These are phyloP conservation scores for Lycopodina hypogea DNA, from an alignment of 37 sponge, comb jelly and placozoan species.

Conservation along the genomic window DNA sequence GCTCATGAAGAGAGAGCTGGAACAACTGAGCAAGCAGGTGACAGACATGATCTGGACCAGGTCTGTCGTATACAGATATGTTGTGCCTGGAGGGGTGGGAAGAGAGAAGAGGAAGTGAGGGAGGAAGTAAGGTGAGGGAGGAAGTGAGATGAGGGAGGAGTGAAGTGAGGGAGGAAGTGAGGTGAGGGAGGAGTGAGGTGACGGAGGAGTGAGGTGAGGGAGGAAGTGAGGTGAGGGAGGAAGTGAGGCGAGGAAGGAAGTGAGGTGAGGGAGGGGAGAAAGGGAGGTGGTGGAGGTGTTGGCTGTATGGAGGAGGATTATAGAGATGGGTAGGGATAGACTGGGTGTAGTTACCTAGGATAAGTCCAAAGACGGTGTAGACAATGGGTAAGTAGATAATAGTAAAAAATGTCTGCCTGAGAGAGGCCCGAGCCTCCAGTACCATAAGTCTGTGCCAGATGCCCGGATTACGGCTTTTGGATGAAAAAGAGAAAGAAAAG, in stretches of 20 bases:
- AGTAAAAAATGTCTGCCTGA: conserved; percentile 56
- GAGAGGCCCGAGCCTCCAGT: conserved; percentile 68
- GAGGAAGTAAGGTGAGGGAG: conserved; percentile 2
- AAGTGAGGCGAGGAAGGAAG: not conserved
- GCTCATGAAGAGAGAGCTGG: conserved; percentile 80
- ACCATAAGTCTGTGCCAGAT: conserved; percentile 62
- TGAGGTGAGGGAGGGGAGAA: not conserved
- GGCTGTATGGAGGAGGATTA: too few relatives aligned
- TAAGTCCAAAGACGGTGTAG: conserved; percentile 53
- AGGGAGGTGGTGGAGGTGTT: not conserved
- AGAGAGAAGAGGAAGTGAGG: conserved; percentile 6
- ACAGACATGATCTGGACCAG: conserved; percentile 63
- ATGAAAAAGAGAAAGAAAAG: too few relatives aligned
- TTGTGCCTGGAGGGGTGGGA: conserved; percentile 38
- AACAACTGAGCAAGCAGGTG: conserved; percentile 71
- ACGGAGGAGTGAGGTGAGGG: too few relatives aligned
- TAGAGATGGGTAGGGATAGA: too few relatives aligned
- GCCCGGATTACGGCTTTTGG: conserved; percentile 67
- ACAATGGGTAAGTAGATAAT: conserved; percentile 80
- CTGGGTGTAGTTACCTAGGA: conserved; percentile 66
- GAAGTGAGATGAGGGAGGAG: not conserved
- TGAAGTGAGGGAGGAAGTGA: not conserved
- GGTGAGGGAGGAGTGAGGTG: not conserved
- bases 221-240: conserved; percentile 10
- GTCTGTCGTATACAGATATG: conserved; percentile 41